Conservation (phyloP, 2,888 invertebrate genomes). For the Hypena proboscidalis region DNA sequence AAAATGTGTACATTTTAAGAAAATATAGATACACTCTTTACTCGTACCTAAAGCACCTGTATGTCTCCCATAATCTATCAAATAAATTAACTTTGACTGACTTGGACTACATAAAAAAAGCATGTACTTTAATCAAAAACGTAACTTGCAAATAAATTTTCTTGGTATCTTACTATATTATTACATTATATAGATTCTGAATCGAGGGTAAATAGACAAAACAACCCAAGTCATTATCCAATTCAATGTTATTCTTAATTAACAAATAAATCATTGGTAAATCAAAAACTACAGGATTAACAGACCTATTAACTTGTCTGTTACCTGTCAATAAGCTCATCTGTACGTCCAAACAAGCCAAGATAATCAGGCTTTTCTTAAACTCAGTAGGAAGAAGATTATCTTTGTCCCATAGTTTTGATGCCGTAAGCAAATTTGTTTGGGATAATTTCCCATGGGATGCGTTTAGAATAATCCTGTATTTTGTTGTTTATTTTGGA, state of each 20-base stretch:
- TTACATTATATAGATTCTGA: no score
- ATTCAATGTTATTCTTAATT: background rate
- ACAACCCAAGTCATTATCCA: no score
- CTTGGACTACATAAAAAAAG: no score
- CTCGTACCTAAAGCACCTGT: no score
- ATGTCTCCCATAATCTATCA: no score
- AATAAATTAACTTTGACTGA: no score
- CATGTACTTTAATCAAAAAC: no score
- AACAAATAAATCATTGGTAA: background rate
- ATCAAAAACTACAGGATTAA: constrained; percentile 22
- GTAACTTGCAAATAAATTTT: no score
- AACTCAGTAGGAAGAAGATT: constrained; percentile 64
- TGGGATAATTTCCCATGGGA: constrained; percentile 62
- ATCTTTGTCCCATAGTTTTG: constrained; percentile 48
- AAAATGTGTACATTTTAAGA: no score
- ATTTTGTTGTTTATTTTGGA: constrained; percentile 35
- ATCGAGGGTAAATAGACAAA: no score
- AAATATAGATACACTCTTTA: no score
- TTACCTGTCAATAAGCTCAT: constrained; percentile 39
- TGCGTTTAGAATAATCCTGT: constrained; percentile 37
- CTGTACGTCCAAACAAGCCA: constrained; percentile 26
- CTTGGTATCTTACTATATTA: no score
- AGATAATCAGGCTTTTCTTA: constrained; percentile 38
- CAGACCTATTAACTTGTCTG: constrained; percentile 23
- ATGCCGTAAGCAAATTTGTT: constrained; percentile 44